Conservation (phyloP, 2,797 vertebrate species). For the Naso thynnoides region DNA sequence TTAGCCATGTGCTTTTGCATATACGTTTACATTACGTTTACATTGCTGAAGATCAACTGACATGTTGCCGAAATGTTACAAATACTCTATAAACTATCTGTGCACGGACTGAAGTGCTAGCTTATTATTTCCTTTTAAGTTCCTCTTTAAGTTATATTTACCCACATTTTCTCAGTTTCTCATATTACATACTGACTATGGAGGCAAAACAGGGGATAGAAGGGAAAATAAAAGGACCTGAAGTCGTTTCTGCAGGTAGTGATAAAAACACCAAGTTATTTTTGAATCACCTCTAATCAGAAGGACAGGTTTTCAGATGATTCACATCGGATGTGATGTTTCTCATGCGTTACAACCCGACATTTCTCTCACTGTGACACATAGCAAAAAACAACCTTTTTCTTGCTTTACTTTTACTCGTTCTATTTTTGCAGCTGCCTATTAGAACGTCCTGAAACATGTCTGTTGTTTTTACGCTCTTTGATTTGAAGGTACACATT, state of each 20-base stretch:
- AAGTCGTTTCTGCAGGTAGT: background rate
- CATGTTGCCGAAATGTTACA: no score
- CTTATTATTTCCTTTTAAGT: no score
- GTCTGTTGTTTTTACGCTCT: constrained; percentile 15
- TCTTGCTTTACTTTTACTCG: background rate
- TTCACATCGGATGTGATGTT: background rate
- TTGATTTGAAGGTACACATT: constrained; percentile 21
- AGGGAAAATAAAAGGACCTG: background rate
- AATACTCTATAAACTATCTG: no score
- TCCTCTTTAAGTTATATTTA: no score
- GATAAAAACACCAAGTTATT: background rate
- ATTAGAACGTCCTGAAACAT: constrained; percentile 1
- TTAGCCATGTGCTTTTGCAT: no score
- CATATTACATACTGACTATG: background rate
- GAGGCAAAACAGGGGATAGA: background rate
- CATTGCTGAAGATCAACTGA: no score
- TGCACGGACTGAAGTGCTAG: no score
- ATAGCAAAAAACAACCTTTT: background rate
- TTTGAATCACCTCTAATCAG: background rate
- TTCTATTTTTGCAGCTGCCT: constrained; percentile 32
- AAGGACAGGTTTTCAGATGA: constrained; percentile 5
- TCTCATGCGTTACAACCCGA: constrained; percentile 3
- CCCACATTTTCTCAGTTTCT: background rate
- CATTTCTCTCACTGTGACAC: background rate
- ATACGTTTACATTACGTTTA: no score